A percentile compares a stretch with the other conserved stretches of the same genome.
These are phyloP conservation scores for Hyaena hyaena DNA, from an alignment of 2,113 vertebrate genomes.

Conservation along the genomic window DNA sequence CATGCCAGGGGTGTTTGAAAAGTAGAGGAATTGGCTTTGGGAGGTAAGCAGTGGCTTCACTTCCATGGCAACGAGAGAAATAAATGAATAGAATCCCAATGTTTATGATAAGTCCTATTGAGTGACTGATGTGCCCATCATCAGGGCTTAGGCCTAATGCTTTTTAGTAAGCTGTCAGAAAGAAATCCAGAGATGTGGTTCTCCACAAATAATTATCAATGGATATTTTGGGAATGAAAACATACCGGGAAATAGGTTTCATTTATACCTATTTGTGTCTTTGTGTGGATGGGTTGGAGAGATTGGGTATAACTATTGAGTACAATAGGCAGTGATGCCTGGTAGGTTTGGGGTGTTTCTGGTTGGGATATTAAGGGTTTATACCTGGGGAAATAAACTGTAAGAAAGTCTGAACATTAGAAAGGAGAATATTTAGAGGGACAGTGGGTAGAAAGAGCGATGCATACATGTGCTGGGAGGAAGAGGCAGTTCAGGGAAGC, in stretches of 20 bases:
- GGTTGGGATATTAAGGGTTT: neutral
- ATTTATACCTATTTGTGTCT: neutral
- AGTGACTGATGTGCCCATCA: constrained; percentile 9
- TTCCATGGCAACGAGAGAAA: neutral
- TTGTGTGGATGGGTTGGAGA: neutral
- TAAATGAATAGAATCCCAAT: constrained; percentile 25
- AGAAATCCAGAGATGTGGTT: constrained; percentile 53
- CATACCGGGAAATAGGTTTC: constrained; percentile 2
- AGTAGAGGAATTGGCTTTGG: neutral
- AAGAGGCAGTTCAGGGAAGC: neutral
- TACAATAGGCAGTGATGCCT: neutral
- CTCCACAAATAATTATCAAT: constrained; percentile 65
- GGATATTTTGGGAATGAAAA: constrained; percentile 59
- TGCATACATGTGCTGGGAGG: neutral
- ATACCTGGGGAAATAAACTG: neutral
- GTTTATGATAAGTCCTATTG: constrained; percentile 37
- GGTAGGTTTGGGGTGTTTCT: neutral
- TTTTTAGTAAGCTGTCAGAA: constrained; percentile 52
- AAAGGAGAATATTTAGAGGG: neutral
- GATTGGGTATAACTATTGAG: neutral
- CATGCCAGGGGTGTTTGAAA: neutral
- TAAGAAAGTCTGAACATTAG: neutral
- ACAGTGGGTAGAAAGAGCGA: neutral
- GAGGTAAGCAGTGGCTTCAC: neutral
- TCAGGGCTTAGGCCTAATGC: constrained; percentile 43